Evolutionary conservation across 2,888 invertebrate species (phyloP).

Genomic region (Labia minor): DNA sequence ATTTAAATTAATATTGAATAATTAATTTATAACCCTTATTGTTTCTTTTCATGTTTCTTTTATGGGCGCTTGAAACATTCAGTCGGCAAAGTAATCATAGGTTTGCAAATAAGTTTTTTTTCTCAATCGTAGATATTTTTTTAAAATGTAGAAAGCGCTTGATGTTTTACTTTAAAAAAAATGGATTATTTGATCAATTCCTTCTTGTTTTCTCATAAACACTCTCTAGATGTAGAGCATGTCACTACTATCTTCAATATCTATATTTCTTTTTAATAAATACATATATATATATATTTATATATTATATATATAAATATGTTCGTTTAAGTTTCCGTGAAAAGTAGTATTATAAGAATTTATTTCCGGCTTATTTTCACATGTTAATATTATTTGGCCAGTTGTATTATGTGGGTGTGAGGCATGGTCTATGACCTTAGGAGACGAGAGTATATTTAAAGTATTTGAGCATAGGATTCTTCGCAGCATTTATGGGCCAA

Average conservation of each 20-base stretch:
- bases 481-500: no score
- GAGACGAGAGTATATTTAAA: no score
- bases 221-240: slow-evolving; percentile 13
- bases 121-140: slow-evolving; percentile 1
- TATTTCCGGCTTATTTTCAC: no score
- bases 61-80: slow-evolving; percentile 26
- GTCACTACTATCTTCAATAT: neutral
- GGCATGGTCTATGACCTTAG: no score
- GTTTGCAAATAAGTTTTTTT: slow-evolving; percentile 33
- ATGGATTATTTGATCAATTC: slow-evolving; percentile 22
- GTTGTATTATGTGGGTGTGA: no score
- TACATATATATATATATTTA: neutral
- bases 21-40: no score
- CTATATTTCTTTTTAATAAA: neutral
- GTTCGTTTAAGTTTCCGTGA: slow-evolving; percentile 26
- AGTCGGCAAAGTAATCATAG: slow-evolving; percentile 44
- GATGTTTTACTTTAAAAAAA: slow-evolving; percentile 19
- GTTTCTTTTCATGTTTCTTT: slow-evolving; percentile 28
- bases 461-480: no score
- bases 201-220: slow-evolving; percentile 4
- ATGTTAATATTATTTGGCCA: no score
- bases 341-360: no score
- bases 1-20: no score
- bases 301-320: slow-evolving; percentile 21
- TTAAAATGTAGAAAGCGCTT: neutral